Conservation (phyloP, 1,140 invertebrate species). For the Epicauta chinensis region DNA sequence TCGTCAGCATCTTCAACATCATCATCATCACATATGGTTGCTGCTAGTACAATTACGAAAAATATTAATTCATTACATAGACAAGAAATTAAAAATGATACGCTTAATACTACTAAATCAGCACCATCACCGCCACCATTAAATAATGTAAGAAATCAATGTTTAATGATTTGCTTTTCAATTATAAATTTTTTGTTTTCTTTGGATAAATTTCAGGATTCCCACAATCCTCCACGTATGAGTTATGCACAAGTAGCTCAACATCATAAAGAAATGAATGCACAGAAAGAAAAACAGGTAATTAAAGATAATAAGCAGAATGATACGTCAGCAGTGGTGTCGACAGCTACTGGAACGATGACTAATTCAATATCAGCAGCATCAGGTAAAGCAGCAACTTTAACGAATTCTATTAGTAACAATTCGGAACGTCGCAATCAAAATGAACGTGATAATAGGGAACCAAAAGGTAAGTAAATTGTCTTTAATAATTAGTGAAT, state of each 20-base stretch:
- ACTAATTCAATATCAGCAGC: too few relatives aligned
- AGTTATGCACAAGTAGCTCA: slow-evolving; percentile 82
- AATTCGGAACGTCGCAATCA: too few relatives aligned
- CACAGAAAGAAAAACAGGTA: slow-evolving; percentile 46
- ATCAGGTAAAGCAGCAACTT: not conserved
- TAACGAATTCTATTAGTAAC: not conserved
- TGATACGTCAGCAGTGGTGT: not conserved
- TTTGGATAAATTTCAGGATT: slow-evolving; percentile 31
- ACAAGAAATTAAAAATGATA: slow-evolving; percentile 22
- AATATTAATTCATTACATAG: slow-evolving; percentile 10
- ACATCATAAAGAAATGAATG: slow-evolving; percentile 56
- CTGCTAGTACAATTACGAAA: slow-evolving; percentile 9
- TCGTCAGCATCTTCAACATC: not conserved
- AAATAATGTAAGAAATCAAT: not conserved
- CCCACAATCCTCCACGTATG: slow-evolving; percentile 55
- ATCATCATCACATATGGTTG: not conserved
- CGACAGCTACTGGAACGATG: too few relatives aligned
- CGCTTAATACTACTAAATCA: not conserved
- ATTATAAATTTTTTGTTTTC: not conserved
- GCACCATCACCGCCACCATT: not conserved
- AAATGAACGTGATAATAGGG: not conserved
- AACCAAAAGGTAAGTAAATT: not conserved
- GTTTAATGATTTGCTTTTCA: not conserved
- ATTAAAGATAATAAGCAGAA: slow-evolving; percentile 42
- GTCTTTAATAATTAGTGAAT: too few relatives aligned